These are phyloP conservation scores for Phytoseiulus persimilis DNA, from an alignment of 2,888 invertebrate species.

Conservation along the genomic window DNA sequence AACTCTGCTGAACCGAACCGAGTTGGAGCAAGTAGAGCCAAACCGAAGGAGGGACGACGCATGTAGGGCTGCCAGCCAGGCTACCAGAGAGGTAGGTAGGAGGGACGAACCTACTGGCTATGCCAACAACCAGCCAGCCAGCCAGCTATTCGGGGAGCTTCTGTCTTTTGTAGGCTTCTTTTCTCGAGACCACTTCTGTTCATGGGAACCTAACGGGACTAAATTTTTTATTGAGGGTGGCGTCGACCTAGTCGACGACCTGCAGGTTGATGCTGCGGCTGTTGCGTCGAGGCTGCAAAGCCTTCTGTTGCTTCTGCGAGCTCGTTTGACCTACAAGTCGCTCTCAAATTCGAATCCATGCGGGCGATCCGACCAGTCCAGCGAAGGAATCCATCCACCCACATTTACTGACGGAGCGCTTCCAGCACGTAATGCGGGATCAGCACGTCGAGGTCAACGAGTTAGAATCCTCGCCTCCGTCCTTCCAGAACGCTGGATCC, in stretches of 20 bases:
- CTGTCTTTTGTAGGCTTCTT: not conserved
- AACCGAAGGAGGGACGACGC: not conserved
- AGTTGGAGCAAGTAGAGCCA: not conserved
- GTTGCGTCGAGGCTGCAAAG: not conserved
- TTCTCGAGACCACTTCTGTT: conserved; percentile 5
- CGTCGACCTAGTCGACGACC: conserved; percentile 11
- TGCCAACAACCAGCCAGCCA: not conserved
- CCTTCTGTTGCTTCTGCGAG: not conserved
- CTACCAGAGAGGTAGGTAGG: not conserved
- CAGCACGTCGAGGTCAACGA: not conserved
- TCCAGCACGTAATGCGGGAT: not conserved
- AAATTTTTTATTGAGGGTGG: conserved; percentile 37
- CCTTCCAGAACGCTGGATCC: too few relatives aligned
- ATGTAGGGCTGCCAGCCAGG: too few relatives aligned
- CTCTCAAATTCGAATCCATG: not conserved
- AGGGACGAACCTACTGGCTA: not conserved
- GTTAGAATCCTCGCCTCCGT: not conserved
- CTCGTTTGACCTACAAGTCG: not conserved
- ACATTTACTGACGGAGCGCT: not conserved
- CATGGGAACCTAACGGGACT: conserved; percentile 34
- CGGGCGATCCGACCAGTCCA: not conserved
- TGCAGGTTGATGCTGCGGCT: not conserved
- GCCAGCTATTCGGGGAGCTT: not conserved
- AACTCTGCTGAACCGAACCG: not conserved
- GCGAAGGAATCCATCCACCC: not conserved